Conservation (phyloP, 1,140 invertebrate species). For the Papilio polyxenes region DNA sequence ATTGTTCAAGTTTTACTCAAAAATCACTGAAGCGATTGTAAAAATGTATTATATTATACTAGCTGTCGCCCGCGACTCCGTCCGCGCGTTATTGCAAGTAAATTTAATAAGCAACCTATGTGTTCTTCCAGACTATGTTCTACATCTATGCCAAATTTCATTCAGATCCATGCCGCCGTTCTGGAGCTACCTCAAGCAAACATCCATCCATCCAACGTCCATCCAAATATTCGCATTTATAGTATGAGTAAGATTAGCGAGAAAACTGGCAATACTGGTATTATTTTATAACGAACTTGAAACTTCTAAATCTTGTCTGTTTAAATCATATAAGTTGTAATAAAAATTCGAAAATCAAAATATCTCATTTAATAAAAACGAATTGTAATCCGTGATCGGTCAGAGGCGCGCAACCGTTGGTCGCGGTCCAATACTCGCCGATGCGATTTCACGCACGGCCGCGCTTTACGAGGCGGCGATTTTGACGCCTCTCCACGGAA, state of each 20-base stretch:
- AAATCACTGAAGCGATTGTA: not conserved
- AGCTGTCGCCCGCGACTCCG: no score
- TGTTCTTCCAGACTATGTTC: no score
- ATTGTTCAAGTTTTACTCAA: not conserved
- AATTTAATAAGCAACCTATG: no score
- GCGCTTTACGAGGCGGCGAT: constrained; percentile 44
- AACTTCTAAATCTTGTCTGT: not conserved
- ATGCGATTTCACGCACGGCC: constrained; percentile 64
- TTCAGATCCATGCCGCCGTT: no score
- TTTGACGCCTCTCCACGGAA: constrained; percentile 39
- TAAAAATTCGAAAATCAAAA: constrained; percentile 35
- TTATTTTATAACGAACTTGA: not conserved
- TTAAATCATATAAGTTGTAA: not conserved
- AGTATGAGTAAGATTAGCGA: no score
- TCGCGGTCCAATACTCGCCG: constrained; percentile 50
- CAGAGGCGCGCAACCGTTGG: constrained; percentile 62
- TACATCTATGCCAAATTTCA: no score
- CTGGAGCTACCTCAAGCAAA: no score
- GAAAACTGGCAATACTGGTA: no score
- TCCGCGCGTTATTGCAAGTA: no score
- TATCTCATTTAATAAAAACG: constrained; percentile 8
- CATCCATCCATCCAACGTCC: no score
- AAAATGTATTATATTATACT: no score
- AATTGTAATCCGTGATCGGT: constrained; percentile 49
- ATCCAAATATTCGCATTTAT: no score